Percentiles rank a stretch among this genome's conserved stretches.
Conservation (phyloP, 2,888 invertebrate species). For the Andrena hattorfiana region DNA sequence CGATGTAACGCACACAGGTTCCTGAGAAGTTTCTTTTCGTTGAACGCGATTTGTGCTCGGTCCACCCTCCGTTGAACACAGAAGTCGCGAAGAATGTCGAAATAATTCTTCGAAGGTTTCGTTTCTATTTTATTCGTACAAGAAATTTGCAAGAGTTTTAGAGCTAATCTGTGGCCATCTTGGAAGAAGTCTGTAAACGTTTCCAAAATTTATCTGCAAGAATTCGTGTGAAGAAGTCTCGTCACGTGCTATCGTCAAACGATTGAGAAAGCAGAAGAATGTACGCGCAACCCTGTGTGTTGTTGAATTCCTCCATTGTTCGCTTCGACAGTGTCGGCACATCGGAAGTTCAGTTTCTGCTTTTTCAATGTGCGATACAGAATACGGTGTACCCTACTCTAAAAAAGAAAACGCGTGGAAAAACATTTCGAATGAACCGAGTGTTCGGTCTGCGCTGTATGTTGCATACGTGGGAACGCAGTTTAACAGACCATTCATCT, state of each 20-base stretch:
- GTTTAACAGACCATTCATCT: not conserved
- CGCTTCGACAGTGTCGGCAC: not conserved
- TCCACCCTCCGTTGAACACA: not conserved
- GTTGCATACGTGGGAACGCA: conserved; percentile 1
- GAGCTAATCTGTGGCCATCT: too few species aligned
- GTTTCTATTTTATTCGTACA: too few species aligned
- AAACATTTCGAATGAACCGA: not conserved
- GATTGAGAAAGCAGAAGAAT: not conserved
- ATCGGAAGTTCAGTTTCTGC: not conserved
- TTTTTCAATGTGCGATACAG: not conserved
- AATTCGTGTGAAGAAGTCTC: not conserved
- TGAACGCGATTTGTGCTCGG: not conserved
- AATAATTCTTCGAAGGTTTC: not conserved
- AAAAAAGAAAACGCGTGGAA: not conserved
- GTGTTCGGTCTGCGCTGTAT: not conserved
- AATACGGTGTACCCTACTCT: not conserved
- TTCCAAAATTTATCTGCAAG: not conserved
- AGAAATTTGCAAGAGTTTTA: too few species aligned
- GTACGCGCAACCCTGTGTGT: not conserved
- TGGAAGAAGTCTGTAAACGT: not conserved
- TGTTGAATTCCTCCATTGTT: not conserved
- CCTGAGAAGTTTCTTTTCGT: not conserved
- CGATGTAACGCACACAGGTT: conserved; percentile 36
- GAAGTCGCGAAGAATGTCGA: not conserved
- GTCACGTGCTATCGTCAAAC: not conserved